Evolutionary conservation across 2,888 invertebrate species (phyloP).

Genomic region (Drosophila siamana): DNA sequence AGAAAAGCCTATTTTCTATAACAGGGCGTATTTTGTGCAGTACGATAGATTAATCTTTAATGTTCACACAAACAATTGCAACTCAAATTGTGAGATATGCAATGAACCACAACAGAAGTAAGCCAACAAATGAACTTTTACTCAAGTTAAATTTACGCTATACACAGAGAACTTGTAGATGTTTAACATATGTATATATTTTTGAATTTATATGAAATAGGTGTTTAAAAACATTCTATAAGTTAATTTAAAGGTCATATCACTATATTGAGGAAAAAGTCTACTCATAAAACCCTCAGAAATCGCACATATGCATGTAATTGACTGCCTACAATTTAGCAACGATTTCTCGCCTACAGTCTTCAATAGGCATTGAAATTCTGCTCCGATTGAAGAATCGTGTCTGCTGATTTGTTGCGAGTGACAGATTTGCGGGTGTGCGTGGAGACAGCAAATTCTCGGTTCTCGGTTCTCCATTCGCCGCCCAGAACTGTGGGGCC

Average conservation of each 20-base stretch:
- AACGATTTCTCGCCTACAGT: neutral
- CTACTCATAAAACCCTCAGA: neutral
- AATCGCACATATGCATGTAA: neutral
- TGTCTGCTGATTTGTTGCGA: constrained; percentile 9
- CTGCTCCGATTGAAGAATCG: constrained; percentile 17
- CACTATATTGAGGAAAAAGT: neutral
- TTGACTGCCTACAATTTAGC: neutral
- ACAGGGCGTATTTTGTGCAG: no score
- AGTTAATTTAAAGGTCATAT: no score
- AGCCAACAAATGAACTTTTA: neutral
- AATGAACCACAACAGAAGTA: no score
- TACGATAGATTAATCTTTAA: no score
- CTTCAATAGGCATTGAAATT: neutral
- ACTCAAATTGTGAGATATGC: no score
- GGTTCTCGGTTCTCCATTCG: constrained; percentile 20
- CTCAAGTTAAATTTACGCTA: no score
- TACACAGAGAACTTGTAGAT: no score
- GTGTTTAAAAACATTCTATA: no score
- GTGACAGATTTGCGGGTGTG: constrained; percentile 46
- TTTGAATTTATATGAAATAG: no score
- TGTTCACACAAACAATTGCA: no score
- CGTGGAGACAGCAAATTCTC: constrained; percentile 30
- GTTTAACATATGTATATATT: no score
- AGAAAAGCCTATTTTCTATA: neutral
- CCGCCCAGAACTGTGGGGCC: constrained; percentile 40